phyloP scores from a whole-genome alignment of 2,888 invertebrate species.

The Deilephila elpenor region DNA sequence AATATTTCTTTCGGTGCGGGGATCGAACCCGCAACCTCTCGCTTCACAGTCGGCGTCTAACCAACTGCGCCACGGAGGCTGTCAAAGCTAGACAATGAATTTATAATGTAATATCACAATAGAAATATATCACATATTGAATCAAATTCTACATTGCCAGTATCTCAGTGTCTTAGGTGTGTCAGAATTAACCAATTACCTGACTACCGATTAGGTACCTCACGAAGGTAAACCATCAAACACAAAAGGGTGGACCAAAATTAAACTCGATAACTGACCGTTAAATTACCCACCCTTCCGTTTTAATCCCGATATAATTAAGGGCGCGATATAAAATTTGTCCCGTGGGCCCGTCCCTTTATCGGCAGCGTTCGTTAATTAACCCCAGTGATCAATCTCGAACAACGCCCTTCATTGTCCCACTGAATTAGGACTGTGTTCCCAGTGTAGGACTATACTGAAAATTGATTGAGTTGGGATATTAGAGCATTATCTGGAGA shows the following conservation, averaged over 20 bases:
- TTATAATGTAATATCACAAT: too few relatives aligned
- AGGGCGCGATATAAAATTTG: slow-evolving; percentile 14
- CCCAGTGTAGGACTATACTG: slow-evolving; percentile 33
- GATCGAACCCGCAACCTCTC: too few relatives aligned
- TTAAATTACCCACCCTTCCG: slow-evolving; percentile 12
- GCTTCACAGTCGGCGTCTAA: too few relatives aligned
- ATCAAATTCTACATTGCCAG: too few relatives aligned
- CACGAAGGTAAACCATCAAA: neutral
- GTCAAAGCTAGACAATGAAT: too few relatives aligned
- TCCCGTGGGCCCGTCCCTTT: slow-evolving; percentile 16
- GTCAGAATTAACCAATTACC: too few relatives aligned
- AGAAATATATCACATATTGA: too few relatives aligned
- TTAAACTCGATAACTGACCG: slow-evolving; percentile 1
- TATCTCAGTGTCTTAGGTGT: too few relatives aligned
- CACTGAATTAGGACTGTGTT: slow-evolving; percentile 40
- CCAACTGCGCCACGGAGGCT: too few relatives aligned
- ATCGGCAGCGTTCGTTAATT: slow-evolving; percentile 48
- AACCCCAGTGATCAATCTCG: slow-evolving; percentile 52
- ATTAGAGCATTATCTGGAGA: neutral
- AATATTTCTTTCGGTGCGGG: too few relatives aligned
- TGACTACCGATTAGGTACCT: too few relatives aligned
- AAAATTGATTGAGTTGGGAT: neutral
- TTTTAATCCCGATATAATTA: slow-evolving; percentile 6
- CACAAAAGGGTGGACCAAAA: neutral
- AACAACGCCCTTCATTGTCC: slow-evolving; percentile 45